Conservation (phyloP, 23 tunicate species). For the Oikopleura albicans region DNA sequence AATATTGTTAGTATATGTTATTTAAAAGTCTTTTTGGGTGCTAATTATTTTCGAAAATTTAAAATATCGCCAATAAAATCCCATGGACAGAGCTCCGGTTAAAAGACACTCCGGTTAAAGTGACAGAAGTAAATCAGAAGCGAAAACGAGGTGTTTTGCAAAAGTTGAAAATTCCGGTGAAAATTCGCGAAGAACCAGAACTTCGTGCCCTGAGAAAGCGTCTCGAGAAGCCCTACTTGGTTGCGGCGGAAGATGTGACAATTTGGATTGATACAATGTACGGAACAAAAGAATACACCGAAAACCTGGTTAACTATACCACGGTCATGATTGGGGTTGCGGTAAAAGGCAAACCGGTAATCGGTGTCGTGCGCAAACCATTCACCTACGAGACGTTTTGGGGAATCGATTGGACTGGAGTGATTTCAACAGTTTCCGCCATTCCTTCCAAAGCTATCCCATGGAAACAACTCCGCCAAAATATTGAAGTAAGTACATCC, state of each 20-base stretch:
- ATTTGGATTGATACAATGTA: slow-evolving; percentile 94
- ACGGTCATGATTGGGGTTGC: slow-evolving; percentile 93
- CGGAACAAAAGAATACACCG: slow-evolving; percentile 90
- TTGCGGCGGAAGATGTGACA: slow-evolving; percentile 43
- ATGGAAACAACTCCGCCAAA: slow-evolving; percentile 15
- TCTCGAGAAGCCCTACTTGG: slow-evolving; percentile 19
- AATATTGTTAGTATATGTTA: too few species aligned
- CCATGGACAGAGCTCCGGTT: too few species aligned
- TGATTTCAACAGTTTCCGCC: slow-evolving; percentile 26
- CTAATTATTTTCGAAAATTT: too few species aligned
- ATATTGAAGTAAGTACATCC: too few species aligned
- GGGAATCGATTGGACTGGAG: slow-evolving; percentile 87
- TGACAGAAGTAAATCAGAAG: too few species aligned
- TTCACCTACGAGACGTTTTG: slow-evolving; percentile 57
- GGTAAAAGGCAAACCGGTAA: slow-evolving; percentile 51
- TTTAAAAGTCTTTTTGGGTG: too few species aligned
- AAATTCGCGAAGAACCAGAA: too few species aligned
- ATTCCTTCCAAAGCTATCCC: neutral
- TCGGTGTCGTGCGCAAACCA: slow-evolving; percentile 83
- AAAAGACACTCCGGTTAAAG: too few species aligned
- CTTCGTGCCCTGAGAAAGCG: too few species aligned
- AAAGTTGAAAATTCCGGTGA: too few species aligned
- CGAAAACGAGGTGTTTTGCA: too few species aligned
- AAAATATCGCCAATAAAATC: too few species aligned
- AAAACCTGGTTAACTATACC: slow-evolving; percentile 43